These are phyloP conservation scores for Ophioderma brevispina DNA, from an alignment of 35 echinoderm and acorn worm genomes.

Conservation along the genomic window DNA sequence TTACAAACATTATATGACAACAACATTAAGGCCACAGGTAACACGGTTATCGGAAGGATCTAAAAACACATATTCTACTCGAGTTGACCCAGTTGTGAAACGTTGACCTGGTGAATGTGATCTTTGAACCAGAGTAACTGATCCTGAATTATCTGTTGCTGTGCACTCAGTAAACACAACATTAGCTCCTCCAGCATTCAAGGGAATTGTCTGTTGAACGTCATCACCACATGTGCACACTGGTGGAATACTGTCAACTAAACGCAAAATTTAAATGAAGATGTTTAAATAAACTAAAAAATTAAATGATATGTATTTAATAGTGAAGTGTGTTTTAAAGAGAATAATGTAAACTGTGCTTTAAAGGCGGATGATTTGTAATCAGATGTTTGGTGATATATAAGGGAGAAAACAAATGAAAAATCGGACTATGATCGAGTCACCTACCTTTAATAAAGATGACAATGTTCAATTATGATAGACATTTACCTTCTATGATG, in stretches of 20 bases:
- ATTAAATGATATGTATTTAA: no score
- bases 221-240: not conserved
- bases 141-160: slow-evolving; percentile 39
- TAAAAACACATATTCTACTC: slow-evolving; percentile 30
- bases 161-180: not conserved
- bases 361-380: not conserved
- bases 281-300: no score
- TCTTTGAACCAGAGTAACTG: not conserved
- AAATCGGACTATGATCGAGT: no score
- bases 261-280: no score
- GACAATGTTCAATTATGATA: not conserved
- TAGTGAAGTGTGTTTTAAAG: no score
- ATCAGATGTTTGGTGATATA: not conserved
- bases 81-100: slow-evolving; percentile 41
- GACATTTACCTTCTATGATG: not conserved
- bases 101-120: slow-evolving; percentile 15
- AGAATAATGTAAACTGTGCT: not conserved
- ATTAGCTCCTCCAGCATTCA: not conserved
- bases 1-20: slow-evolving; percentile 2
- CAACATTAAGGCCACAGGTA: slow-evolving; percentile 45
- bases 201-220: not conserved
- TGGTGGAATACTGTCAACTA: not conserved
- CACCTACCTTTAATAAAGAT: not conserved
- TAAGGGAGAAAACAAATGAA: not conserved
- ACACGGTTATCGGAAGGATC: slow-evolving; percentile 33